phyloP scores from a whole-genome alignment of 2,888 invertebrate genomes.

The Melieria omissa region DNA sequence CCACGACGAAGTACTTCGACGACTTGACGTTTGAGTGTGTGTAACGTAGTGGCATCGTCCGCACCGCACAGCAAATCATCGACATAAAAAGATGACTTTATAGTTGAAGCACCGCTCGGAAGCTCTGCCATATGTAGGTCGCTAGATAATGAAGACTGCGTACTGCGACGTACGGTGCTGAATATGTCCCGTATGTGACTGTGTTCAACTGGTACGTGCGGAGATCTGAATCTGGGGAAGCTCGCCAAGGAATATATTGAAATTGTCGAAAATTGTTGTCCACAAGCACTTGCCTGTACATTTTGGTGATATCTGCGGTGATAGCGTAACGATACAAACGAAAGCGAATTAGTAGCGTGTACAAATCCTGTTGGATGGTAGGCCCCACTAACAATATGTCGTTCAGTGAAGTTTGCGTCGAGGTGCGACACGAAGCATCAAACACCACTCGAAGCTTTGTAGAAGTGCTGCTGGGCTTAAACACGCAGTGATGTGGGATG shows the following conservation, averaged over 20 bases:
- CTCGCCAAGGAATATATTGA: slow-evolving; percentile 26
- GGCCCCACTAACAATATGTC: slow-evolving; percentile 35
- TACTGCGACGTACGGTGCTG: background rate
- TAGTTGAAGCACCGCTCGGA: background rate
- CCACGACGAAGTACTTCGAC: slow-evolving; percentile 10
- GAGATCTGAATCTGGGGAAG: slow-evolving; percentile 9
- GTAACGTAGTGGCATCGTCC: background rate
- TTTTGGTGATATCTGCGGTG: background rate
- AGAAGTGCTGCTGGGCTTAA: slow-evolving; percentile 18
- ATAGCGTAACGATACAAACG: background rate
- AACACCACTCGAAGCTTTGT: slow-evolving; percentile 31
- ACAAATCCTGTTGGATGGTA: slow-evolving; percentile 35
- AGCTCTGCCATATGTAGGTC: background rate
- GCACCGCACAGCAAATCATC: slow-evolving; percentile 17
- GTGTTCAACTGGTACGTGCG: background rate
- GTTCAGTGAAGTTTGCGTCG: slow-evolving; percentile 21
- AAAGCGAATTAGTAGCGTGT: slow-evolving; percentile 22
- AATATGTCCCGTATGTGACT: slow-evolving; percentile 17
- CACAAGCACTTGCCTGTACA: slow-evolving; percentile 8
- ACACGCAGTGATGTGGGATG: slow-evolving; percentile 1
- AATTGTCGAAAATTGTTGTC: slow-evolving; percentile 10
- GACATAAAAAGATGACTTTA: slow-evolving; percentile 23
- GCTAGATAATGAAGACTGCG: background rate
- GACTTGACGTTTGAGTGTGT: slow-evolving; percentile 2
- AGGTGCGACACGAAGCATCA: slow-evolving; percentile 31